These are phyloP conservation scores for Periphyllus acericola DNA, from an alignment of 2,888 invertebrate species.

Conservation along the genomic window DNA sequence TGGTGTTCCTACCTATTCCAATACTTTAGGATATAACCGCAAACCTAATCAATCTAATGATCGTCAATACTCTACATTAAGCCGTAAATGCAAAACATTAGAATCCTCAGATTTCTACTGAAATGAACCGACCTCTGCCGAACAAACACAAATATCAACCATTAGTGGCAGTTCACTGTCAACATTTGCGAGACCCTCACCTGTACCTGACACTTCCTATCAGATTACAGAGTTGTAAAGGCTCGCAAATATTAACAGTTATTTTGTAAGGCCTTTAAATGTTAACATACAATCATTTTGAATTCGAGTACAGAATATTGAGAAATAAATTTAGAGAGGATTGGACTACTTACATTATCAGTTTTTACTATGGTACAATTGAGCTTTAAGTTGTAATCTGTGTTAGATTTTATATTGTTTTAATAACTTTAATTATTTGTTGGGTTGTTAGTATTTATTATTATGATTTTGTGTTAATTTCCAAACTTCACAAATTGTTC, in stretches of 20 bases:
- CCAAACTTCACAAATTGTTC: slow-evolving; percentile 33
- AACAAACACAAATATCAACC: slow-evolving; percentile 63
- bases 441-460: slow-evolving; percentile 5
- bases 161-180: slow-evolving; percentile 60
- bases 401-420: slow-evolving; percentile 26
- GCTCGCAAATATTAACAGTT: slow-evolving; percentile 18
- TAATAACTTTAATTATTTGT: slow-evolving; percentile 26
- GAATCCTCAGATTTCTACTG: slow-evolving; percentile 95
- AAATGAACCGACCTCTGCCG: slow-evolving; percentile 74
- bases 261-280: slow-evolving; percentile 35
- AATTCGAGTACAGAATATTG: slow-evolving; percentile 56
- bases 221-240: slow-evolving; percentile 63
- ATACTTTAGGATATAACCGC: slow-evolving; percentile 76
- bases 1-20: slow-evolving; percentile 65
- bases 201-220: slow-evolving; percentile 62
- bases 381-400: slow-evolving; percentile 13
- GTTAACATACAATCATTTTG: slow-evolving; percentile 25
- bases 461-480: slow-evolving; percentile 41
- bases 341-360: slow-evolving; percentile 4
- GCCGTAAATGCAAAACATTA: slow-evolving; percentile 95
- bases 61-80: slow-evolving; percentile 91
- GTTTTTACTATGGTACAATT: slow-evolving; percentile 13
- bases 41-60: slow-evolving; percentile 69
- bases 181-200: slow-evolving; percentile 55
- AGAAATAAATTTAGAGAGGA: slow-evolving; percentile 34